Evolutionary conservation across 2,888 invertebrate species (phyloP), one percentile per base, ranked within the genome.

Genomic region (Anarsia innoxiella): DNA sequence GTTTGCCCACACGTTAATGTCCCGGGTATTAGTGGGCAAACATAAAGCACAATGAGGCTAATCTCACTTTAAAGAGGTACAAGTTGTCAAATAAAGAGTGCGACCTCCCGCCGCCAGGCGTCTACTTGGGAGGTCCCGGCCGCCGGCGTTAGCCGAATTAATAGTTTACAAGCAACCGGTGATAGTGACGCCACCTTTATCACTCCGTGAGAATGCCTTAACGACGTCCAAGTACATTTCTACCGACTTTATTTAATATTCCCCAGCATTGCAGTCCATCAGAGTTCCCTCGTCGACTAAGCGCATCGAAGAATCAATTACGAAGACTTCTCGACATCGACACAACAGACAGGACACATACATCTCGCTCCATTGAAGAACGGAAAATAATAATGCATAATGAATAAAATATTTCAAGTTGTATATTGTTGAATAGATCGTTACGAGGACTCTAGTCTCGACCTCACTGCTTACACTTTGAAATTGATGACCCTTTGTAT

Each of bases 61-160:
- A 70, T 72, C 66, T 71, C 49, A 45, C 41, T 51, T 56, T 56
- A 52, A 59, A 63, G 59, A 52, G 51, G 49, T 52, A 52, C 56
- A 53, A 51, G 47, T 59, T 58, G 59, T 70, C 72, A 67, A 74
- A 69, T 63, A 65, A 56, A 59, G 65, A 19, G 19, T 42, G 45
- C 53, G 62, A 57, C 65, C 63, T 56, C 62, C 59, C 62, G 60
- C 53, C 47, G 42, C 41, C 45, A 41, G 38, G 42, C 14, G 49
- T 40, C 76, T 41, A 52, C 76, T 62, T 82, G 82, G 82, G 82
- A 69, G 82, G 82, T 80, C 82, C 58, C 33, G 45, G 49, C 39
- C 53, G 51, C 49, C 59, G 46, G 45, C 43, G 44, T 42, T 45
- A 48, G 48, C 57, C 53, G 59, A 72, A 74, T 75, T 74, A 78